phyloP scores from a whole-genome alignment of 1,140 invertebrate genomes.

The Monomorium pharaonis region DNA sequence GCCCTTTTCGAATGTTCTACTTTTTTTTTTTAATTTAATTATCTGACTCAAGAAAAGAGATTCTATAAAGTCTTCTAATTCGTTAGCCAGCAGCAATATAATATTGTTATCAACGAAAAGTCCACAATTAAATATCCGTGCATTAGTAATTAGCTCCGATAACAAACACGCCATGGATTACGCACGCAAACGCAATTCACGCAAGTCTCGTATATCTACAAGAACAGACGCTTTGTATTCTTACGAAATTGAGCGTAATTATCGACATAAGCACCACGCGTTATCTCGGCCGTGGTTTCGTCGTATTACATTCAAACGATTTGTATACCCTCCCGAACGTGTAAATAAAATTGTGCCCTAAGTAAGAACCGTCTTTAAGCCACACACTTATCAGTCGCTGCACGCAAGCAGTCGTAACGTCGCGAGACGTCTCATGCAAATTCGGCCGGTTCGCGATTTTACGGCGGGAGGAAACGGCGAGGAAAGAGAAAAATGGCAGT shows the following conservation, averaged over 20 bases:
- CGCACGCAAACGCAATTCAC: not conserved
- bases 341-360: slow-evolving; percentile 55
- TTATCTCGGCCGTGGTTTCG: not conserved
- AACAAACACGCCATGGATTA: slow-evolving; percentile 18
- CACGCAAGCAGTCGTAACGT: slow-evolving; percentile 72
- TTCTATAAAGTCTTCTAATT: not conserved
- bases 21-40: not conserved
- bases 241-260: not conserved
- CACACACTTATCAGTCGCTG: slow-evolving; percentile 72
- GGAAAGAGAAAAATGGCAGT: slow-evolving; percentile 52
- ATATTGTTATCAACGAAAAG: not conserved
- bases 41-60: not conserved
- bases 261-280: not conserved
- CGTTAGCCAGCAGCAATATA: not conserved
- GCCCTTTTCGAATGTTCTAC: not conserved
- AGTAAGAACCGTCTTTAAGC: slow-evolving; percentile 56
- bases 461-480: not conserved
- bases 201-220: not conserved
- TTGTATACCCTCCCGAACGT: not conserved
- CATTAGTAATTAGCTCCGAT: slow-evolving; percentile 24
- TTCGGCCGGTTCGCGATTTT: slow-evolving; percentile 50
- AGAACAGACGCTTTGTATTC: not conserved
- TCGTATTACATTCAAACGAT: not conserved
- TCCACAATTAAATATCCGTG: not conserved
- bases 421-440: slow-evolving; percentile 71